Percentiles rank a stretch among this genome's conserved stretches.
These are phyloP conservation scores for Bathynomus jamesi DNA, from an alignment of 1,140 invertebrate species.

Conservation along the genomic window DNA sequence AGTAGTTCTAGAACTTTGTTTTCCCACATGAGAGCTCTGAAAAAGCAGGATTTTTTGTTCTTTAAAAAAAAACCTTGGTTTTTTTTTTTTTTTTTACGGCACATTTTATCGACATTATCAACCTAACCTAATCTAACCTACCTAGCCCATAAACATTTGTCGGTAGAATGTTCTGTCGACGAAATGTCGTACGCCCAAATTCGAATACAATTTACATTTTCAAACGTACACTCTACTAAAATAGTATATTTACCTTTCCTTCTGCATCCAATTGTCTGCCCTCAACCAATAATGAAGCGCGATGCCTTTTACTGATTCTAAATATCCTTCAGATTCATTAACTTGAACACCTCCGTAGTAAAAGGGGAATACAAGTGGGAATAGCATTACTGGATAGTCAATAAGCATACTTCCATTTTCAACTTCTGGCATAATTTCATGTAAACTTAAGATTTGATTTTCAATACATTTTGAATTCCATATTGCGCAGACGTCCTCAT, in stretches of 20 bases:
- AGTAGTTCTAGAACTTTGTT: conserved; percentile 63
- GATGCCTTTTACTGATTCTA: background rate
- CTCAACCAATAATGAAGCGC: background rate
- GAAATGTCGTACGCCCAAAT: background rate
- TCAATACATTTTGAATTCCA: conserved; percentile 72
- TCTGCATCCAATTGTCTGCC: background rate
- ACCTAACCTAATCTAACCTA: background rate
- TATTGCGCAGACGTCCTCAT: conserved; percentile 70
- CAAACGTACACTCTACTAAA: too few relatives aligned
- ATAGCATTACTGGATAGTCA: background rate
- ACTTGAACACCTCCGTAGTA: background rate
- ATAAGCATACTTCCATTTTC: conserved; percentile 42
- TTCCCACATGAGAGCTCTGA: conserved; percentile 51
- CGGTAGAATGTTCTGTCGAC: background rate
- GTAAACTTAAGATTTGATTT: conserved; percentile 77
- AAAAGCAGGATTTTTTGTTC: background rate
- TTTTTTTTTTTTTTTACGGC: background rate
- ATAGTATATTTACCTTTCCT: conserved; percentile 16
- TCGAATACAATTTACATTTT: too few relatives aligned
- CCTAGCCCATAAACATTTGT: background rate
- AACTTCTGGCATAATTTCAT: conserved; percentile 69
- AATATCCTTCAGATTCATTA: background rate
- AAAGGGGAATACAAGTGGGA: background rate
- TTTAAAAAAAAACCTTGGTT: background rate
- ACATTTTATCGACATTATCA: conserved; percentile 1